Conservation (phyloP, 2,113 vertebrate species). For the Procapra przewalskii region DNA sequence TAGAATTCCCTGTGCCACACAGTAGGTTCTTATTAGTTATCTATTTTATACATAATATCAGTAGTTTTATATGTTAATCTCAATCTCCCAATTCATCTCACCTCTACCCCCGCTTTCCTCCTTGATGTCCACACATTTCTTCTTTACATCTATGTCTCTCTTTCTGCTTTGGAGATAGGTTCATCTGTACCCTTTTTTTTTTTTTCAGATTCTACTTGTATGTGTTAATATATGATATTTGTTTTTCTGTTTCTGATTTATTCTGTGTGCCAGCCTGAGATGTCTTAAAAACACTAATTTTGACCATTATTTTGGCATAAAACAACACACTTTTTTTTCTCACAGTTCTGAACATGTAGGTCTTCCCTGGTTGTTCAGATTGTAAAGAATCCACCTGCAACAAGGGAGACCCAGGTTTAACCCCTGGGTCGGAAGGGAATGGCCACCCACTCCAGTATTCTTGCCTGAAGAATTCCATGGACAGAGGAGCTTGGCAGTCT, state of each 20-base stretch:
- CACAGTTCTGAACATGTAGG: neutral
- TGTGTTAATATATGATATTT: neutral
- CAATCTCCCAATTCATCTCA: neutral
- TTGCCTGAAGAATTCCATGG: neutral
- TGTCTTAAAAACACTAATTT: neutral
- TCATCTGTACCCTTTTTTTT: neutral
- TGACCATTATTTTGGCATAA: neutral
- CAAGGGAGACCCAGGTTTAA: neutral
- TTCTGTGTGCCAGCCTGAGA: neutral
- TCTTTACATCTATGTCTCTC: neutral
- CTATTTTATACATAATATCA: neutral
- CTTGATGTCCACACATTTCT: neutral
- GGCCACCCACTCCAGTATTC: neutral
- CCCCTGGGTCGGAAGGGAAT: neutral
- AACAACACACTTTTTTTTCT: neutral
- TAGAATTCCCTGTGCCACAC: neutral
- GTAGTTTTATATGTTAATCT: neutral
- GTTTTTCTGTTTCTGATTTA: neutral
- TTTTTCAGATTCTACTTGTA: neutral
- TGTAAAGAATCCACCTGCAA: neutral
- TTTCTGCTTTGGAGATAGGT: neutral
- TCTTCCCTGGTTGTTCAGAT: neutral
- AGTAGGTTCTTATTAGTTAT: neutral
- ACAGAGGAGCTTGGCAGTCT: neutral
- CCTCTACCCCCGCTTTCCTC: fast-evolving